Conservation (phyloP, 2,797 vertebrate species). For the Rhinella marina region DNA sequence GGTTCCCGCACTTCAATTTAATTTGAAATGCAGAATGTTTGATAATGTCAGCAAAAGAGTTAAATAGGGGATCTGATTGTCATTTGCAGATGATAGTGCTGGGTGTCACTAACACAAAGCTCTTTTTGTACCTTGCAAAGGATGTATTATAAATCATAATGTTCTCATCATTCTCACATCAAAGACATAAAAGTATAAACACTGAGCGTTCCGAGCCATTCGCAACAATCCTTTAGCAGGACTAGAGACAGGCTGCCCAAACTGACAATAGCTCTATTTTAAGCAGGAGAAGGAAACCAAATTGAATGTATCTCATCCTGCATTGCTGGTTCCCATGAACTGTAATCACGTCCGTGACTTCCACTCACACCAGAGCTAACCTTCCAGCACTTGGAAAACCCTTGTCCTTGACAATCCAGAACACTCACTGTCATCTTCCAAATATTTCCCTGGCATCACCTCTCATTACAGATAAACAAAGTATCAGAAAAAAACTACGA, state of each 20-base stretch:
- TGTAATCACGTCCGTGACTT: constrained; percentile 90
- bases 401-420: constrained; percentile 78
- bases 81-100: neutral
- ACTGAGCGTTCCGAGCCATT: constrained; percentile 85
- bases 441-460: constrained; percentile 70
- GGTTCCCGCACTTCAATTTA: neutral
- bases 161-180: constrained; percentile 94
- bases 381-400: constrained; percentile 79
- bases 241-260: constrained; percentile 88
- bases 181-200: constrained; percentile 83
- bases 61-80: neutral
- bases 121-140: constrained; percentile 63
- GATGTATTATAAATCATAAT: constrained; percentile 75
- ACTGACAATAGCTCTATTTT: constrained; percentile 99
- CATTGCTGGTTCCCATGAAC: constrained; percentile 98
- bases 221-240: constrained; percentile 88
- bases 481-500: constrained; percentile 22
- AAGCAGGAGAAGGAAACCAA: constrained; percentile 93
- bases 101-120: constrained; percentile 58
- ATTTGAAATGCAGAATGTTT: neutral
- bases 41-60: neutral
- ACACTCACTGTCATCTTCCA: constrained; percentile 72
- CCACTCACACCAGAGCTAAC: constrained; percentile 79
- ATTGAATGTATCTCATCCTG: constrained; percentile 99
- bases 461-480: constrained; percentile 50